Conservation (phyloP, 2,888 invertebrate genomes). For the Metellina segmentata region DNA sequence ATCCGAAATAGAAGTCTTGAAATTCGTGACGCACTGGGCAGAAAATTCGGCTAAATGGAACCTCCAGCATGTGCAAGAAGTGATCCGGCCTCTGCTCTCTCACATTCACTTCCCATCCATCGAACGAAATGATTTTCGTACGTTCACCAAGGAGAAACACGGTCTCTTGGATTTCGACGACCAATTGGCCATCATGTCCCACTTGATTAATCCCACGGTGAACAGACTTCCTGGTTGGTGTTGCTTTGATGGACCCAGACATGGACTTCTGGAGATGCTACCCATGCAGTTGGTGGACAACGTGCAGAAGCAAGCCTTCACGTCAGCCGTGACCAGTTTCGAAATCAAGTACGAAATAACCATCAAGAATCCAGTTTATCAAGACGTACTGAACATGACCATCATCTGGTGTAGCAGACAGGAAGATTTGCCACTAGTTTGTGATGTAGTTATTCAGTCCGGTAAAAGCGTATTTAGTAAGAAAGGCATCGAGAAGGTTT, state of each 20-base stretch:
- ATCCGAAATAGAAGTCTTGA: background rate
- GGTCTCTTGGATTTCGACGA: background rate
- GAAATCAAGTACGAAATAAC: constrained; percentile 12
- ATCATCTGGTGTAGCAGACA: background rate
- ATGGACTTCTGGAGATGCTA: background rate
- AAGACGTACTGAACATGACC: constrained; percentile 6
- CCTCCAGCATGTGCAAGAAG: background rate
- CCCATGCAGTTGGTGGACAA: background rate
- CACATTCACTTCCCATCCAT: constrained; percentile 5
- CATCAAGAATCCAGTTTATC: background rate
- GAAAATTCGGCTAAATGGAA: background rate
- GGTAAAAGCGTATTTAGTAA: no score
- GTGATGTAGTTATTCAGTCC: background rate
- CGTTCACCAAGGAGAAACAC: background rate
- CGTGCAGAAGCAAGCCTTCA: background rate
- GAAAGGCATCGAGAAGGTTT: no score
- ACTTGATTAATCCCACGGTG: background rate
- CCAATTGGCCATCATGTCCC: background rate
- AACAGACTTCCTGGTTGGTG: constrained; percentile 1
- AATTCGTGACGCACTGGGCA: background rate
- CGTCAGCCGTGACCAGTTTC: background rate
- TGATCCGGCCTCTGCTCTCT: background rate
- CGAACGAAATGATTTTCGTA: background rate
- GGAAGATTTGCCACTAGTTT: constrained; percentile 12
- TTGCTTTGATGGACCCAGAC: background rate